Evolutionary conservation across 2,113 vertebrate species (phyloP).

Genomic region (Bubalus kerabau): DNA sequence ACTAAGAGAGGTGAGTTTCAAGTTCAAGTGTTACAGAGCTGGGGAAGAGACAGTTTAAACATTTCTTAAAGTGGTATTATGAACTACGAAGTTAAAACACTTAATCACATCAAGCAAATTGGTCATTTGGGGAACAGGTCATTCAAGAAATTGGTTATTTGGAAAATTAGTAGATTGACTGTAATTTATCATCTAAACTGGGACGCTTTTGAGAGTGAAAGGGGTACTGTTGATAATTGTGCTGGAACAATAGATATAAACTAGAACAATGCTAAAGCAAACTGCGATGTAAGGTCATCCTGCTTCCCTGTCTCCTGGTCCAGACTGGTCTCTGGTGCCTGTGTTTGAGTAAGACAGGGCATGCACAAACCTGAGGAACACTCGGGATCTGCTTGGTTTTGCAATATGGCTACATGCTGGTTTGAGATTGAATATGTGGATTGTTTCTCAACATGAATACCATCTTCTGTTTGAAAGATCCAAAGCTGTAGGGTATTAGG

Average conservation of each 20-base stretch:
- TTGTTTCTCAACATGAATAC: slow-evolving; percentile 43
- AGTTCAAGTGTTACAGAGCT: neutral
- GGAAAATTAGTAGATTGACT: neutral
- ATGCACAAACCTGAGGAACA: neutral
- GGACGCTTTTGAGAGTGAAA: slow-evolving; percentile 14
- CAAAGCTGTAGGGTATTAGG: slow-evolving; percentile 34
- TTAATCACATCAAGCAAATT: slow-evolving; percentile 28
- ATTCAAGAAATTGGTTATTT: slow-evolving; percentile 40
- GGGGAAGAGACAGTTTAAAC: neutral
- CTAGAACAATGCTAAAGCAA: neutral
- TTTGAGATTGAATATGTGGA: slow-evolving; percentile 14
- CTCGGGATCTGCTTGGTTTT: neutral
- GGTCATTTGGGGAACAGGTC: slow-evolving; percentile 30
- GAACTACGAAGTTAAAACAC: neutral
- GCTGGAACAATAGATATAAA: neutral
- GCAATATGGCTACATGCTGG: neutral
- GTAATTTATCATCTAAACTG: slow-evolving; percentile 17
- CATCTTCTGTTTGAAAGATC: slow-evolving; percentile 26
- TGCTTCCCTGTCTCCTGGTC: neutral
- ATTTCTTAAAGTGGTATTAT: slow-evolving; percentile 13
- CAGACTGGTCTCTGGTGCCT: neutral
- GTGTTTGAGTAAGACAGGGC: neutral
- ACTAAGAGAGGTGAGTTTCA: neutral
- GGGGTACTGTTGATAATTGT: neutral
- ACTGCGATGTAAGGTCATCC: neutral